Percentiles rank a stretch among this genome's conserved stretches.
Evolutionary conservation across 2,797 vertebrate species (phyloP).

Genomic region (Setipinna tenuifilis): DNA sequence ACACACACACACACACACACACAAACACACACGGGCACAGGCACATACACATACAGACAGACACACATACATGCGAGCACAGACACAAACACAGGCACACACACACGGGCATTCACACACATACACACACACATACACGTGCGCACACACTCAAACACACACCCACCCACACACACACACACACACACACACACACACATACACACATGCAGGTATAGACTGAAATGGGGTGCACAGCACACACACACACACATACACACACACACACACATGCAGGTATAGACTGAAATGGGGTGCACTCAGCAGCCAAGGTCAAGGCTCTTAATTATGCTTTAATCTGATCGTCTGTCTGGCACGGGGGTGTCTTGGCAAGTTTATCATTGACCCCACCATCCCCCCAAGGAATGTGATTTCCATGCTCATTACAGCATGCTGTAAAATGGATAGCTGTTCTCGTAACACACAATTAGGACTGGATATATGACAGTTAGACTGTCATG

Average conservation of each 20-base stretch:
- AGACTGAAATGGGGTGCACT: neutral
- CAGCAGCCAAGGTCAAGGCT: constrained; percentile 5
- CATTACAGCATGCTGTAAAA: neutral
- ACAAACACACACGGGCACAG: neutral
- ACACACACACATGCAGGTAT: neutral
- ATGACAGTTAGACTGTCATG: neutral
- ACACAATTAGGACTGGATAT: constrained; percentile 6
- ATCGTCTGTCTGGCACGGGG: neutral
- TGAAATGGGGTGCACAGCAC: neutral
- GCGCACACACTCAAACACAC: neutral
- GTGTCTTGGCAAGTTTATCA: neutral
- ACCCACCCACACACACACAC: neutral
- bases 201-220: neutral
- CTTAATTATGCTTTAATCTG: constrained; percentile 19
- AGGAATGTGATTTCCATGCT: constrained; percentile 17
- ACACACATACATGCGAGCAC: neutral
- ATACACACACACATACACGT: no score
- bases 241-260: no score
- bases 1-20: neutral
- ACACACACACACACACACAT: no score
- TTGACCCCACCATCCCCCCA: neutral
- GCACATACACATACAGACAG: neutral
- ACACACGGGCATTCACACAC: no score
- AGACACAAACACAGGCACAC: no score
- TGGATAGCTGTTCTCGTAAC: neutral